phyloP scores from a whole-genome alignment of 1,140 invertebrate genomes.

The Sycobia sp. region DNA sequence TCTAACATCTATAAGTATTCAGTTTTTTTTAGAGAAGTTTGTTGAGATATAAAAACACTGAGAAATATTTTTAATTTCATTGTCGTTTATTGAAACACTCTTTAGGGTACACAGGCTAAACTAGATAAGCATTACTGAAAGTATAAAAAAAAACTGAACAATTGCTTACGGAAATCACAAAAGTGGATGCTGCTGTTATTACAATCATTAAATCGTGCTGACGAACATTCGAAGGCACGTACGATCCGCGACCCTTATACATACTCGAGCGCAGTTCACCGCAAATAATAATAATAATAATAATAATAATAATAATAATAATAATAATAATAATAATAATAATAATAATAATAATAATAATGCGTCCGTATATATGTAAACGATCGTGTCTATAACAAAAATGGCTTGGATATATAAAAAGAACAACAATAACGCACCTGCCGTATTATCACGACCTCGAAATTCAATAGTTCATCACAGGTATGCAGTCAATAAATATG shows the following conservation, averaged over 20 bases:
- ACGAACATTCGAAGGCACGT: slow-evolving; percentile 58
- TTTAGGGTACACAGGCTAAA: slow-evolving; percentile 57
- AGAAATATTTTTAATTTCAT: slow-evolving; percentile 43
- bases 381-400: too few relatives aligned
- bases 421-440: slow-evolving; percentile 8
- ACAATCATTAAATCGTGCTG: slow-evolving; percentile 43
- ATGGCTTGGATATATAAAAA: slow-evolving; percentile 7
- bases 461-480: too few relatives aligned
- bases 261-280: slow-evolving; percentile 55
- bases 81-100: slow-evolving; percentile 61
- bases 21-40: too few relatives aligned
- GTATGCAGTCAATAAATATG: too few relatives aligned
- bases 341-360: too few relatives aligned
- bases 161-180: slow-evolving; percentile 60
- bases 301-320: too few relatives aligned
- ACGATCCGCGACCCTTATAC: slow-evolving; percentile 62
- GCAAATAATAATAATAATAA: slow-evolving; percentile 45
- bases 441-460: too few relatives aligned
- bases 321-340: too few relatives aligned
- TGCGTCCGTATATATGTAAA: too few relatives aligned
- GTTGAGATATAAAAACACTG: too few relatives aligned
- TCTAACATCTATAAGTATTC: too few relatives aligned
- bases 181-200: slow-evolving; percentile 51
- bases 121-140: slow-evolving; percentile 59
- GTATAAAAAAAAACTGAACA: slow-evolving; percentile 56